A percentile compares a stretch with the other conserved stretches of the same genome.
phyloP scores from a whole-genome alignment of 2,797 vertebrate genomes.

The Mus caroli region DNA sequence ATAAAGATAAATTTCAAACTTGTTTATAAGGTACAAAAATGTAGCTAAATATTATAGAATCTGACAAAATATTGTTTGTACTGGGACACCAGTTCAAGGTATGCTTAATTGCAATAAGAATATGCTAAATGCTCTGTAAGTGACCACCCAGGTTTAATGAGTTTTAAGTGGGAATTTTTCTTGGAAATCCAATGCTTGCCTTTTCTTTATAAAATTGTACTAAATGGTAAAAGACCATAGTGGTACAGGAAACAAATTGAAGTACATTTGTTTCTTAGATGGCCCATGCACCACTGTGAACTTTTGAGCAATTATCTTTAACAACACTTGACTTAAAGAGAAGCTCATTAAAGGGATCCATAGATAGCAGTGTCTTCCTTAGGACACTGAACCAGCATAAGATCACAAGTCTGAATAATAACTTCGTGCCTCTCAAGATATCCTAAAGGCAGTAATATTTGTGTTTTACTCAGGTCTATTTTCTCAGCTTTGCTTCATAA shows the following conservation, averaged over 20 bases:
- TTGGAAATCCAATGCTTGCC: not conserved
- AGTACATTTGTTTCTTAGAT: slow-evolving; percentile 14
- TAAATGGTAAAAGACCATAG: not conserved
- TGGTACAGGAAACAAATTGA: not conserved
- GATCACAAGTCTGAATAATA: not conserved
- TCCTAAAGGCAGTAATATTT: slow-evolving; percentile 46
- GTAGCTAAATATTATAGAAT: not conserved
- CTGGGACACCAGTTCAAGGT: not conserved
- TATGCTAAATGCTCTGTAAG: not conserved
- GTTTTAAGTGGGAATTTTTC: not conserved
- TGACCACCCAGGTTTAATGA: not conserved
- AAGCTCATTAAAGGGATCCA: not conserved
- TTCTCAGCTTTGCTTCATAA: slow-evolving; percentile 40
- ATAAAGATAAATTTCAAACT: not conserved
- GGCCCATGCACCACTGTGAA: not conserved
- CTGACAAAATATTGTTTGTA: not conserved
- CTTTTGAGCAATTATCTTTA: slow-evolving; percentile 5
- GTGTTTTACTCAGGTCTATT: slow-evolving; percentile 23
- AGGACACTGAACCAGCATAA: not conserved
- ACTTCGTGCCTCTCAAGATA: slow-evolving; percentile 35
- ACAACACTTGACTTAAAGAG: not conserved
- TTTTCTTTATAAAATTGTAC: not conserved
- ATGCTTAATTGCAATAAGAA: not conserved
- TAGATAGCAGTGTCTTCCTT: not conserved
- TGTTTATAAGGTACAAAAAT: not conserved